phyloP scores from a whole-genome alignment of 2,113 vertebrate species.

The Nanorana parkeri region DNA sequence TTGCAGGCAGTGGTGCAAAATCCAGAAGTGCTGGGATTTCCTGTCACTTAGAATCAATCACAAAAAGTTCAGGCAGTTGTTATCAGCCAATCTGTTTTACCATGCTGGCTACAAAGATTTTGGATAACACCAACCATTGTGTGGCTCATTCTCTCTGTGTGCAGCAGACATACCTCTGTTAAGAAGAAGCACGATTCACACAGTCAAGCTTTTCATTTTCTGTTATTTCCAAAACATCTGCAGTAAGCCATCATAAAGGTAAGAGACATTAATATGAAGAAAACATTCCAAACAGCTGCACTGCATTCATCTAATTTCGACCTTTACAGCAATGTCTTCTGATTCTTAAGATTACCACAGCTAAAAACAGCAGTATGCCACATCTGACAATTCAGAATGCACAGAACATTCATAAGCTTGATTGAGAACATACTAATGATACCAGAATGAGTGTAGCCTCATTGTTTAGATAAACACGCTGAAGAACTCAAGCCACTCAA shows the following conservation, averaged over 20 bases:
- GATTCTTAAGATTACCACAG: constrained; percentile 37
- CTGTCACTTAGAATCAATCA: constrained; percentile 41
- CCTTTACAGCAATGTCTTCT: constrained; percentile 46
- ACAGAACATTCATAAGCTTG: constrained; percentile 32
- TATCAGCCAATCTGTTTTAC: background rate
- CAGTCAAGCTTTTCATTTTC: constrained; percentile 34
- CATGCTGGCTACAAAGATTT: background rate
- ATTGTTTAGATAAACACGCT: background rate
- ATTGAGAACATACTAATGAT: constrained; percentile 21
- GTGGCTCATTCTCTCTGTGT: background rate
- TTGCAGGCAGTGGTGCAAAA: constrained; percentile 3
- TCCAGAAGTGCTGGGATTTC: constrained; percentile 43
- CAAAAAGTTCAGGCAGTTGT: constrained; percentile 28
- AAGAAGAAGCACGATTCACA: constrained; percentile 14
- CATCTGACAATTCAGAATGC: constrained; percentile 38
- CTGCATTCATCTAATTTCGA: constrained; percentile 43
- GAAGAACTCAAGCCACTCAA: no score
- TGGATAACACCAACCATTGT: background rate
- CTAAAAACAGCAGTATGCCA: constrained; percentile 38
- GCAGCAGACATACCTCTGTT: constrained; percentile 8
- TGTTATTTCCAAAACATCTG: constrained; percentile 42
- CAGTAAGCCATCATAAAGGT: constrained; percentile 14
- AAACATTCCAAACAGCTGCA: constrained; percentile 41
- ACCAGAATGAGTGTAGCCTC: background rate
- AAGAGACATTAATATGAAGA: constrained; percentile 39